Conservation (phyloP, 2,113 vertebrate species). For the Pavo muticus region DNA sequence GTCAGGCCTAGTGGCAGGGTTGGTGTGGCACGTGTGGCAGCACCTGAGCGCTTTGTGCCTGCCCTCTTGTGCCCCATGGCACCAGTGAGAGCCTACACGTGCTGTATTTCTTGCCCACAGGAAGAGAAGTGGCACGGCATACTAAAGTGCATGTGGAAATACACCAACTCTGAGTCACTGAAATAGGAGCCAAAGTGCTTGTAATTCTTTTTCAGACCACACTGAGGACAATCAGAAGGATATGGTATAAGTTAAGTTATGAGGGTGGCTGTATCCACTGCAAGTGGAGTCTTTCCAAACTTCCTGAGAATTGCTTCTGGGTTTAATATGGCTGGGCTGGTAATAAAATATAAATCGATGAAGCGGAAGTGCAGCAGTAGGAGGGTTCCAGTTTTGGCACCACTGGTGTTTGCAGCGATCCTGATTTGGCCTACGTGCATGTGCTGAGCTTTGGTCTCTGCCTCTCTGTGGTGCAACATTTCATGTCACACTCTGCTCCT, state of each 20-base stretch:
- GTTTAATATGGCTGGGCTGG: not conserved
- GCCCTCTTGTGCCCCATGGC: not conserved
- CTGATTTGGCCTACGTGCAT: not conserved
- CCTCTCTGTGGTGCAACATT: not conserved
- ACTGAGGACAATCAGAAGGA: not conserved
- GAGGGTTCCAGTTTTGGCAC: not conserved
- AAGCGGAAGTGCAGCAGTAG: not conserved
- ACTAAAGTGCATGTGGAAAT: not conserved
- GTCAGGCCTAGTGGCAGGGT: not conserved
- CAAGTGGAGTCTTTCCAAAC: not conserved
- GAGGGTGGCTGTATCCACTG: not conserved
- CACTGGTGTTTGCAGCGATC: not conserved
- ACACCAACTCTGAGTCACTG: not conserved
- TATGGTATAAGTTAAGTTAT: not conserved
- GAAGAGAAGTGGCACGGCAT: not conserved
- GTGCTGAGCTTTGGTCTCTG: not conserved
- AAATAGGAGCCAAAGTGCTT: not conserved
- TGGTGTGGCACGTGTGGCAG: not conserved
- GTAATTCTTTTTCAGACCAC: not conserved
- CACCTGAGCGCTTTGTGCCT: not conserved
- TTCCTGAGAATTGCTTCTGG: not conserved
- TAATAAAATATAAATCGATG: not conserved
- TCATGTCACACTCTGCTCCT: not conserved
- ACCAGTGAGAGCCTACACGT: not conserved
- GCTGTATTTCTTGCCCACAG: not conserved